These are phyloP conservation scores for Polymixis flavicincta DNA, from an alignment of 2,888 invertebrate species.

Conservation along the genomic window DNA sequence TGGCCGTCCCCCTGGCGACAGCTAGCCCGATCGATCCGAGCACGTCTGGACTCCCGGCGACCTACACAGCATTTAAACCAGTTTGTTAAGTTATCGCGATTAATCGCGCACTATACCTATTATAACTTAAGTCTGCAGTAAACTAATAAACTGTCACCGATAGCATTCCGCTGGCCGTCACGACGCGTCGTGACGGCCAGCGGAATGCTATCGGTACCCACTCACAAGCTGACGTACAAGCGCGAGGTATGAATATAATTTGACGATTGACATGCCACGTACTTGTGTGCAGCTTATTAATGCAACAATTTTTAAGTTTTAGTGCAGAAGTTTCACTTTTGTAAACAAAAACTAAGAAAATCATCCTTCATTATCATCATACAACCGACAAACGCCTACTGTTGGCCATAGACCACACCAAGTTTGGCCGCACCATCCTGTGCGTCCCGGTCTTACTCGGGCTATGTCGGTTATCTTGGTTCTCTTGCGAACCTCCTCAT, in stretches of 20 bases:
- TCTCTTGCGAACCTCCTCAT: background rate
- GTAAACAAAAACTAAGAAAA: background rate
- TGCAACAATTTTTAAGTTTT: background rate
- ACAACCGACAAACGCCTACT: background rate
- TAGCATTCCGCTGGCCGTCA: conserved; percentile 29
- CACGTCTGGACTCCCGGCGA: conserved; percentile 46
- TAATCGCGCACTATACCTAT: conserved; percentile 22
- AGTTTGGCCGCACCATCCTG: background rate
- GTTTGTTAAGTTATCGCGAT: conserved; percentile 24
- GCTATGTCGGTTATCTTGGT: background rate
- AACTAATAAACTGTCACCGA: conserved; percentile 51
- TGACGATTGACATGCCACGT: conserved; percentile 1
- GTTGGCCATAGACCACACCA: background rate
- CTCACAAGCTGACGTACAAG: conserved; percentile 21
- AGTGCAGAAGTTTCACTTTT: conserved; percentile 6
- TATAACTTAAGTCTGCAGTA: conserved; percentile 17
- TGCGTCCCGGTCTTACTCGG: too few relatives aligned
- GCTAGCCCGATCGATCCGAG: conserved; percentile 52
- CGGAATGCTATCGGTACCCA: too few relatives aligned
- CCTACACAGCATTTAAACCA: conserved; percentile 1
- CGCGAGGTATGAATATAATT: conserved; percentile 1
- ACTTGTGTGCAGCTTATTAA: conserved; percentile 3
- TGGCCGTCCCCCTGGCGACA: conserved; percentile 34
- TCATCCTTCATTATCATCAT: background rate
- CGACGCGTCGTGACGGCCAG: too few relatives aligned